A percentile compares a stretch with the other conserved stretches of the same genome.
These are phyloP conservation scores for Rhagophthalmus giganteus DNA, from an alignment of 2,888 invertebrate species.

Conservation along the genomic window DNA sequence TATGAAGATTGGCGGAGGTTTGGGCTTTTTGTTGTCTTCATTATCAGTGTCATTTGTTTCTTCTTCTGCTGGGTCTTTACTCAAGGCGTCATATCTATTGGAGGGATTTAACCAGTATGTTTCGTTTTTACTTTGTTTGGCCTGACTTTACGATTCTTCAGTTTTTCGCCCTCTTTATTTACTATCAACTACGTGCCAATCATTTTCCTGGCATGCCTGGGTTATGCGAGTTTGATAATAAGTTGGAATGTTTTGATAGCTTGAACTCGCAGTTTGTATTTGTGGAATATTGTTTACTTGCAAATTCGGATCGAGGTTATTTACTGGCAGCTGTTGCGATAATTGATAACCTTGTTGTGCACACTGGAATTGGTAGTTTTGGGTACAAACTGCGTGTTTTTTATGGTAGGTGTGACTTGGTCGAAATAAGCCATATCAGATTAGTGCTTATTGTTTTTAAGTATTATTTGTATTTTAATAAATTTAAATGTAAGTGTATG, in stretches of 20 bases:
- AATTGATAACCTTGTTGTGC: background rate
- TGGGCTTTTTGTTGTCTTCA: background rate
- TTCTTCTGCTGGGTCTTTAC: background rate
- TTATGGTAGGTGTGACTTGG: too few relatives aligned
- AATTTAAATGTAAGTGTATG: too few relatives aligned
- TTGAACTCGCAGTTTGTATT: background rate
- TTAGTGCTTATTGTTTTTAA: background rate
- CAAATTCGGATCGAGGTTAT: background rate
- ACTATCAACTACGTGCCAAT: background rate
- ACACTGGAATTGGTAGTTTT: background rate
- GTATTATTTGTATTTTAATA: too few relatives aligned
- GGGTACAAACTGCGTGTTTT: background rate
- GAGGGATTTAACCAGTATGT: constrained; percentile 3
- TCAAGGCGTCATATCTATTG: constrained; percentile 3
- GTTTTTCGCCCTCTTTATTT: background rate
- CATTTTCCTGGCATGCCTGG: background rate
- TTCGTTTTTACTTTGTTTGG: constrained; percentile 1
- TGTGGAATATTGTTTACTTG: background rate
- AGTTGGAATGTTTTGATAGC: background rate
- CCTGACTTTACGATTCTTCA: background rate
- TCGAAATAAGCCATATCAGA: background rate
- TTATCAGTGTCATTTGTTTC: too few relatives aligned
- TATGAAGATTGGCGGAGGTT: constrained; percentile 1
- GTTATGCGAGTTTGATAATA: too few relatives aligned
- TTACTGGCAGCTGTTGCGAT: background rate